Conservation (phyloP, 2,888 invertebrate species). For the Trichogramma dendrolimi region DNA sequence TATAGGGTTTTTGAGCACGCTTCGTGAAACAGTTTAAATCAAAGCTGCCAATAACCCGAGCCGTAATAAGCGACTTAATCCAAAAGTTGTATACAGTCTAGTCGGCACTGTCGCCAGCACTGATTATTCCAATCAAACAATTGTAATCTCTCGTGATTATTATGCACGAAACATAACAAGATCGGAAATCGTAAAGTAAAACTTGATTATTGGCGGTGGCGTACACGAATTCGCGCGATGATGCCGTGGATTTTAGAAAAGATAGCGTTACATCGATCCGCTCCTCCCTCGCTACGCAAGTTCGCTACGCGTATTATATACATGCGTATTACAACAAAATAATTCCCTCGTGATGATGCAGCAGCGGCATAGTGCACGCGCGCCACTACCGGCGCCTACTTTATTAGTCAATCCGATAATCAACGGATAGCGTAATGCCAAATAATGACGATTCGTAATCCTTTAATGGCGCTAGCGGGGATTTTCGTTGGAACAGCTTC, state of each 20-base stretch:
- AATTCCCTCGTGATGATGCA: not conserved
- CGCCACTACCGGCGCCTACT: conserved; percentile 1
- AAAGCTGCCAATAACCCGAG: too few species aligned
- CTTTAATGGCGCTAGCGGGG: conserved; percentile 15
- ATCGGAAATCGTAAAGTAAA: conserved; percentile 15
- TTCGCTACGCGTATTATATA: too few species aligned
- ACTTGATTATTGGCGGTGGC: conserved; percentile 17
- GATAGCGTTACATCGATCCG: not conserved
- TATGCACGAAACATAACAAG: too few species aligned
- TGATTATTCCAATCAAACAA: too few species aligned
- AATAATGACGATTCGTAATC: conserved; percentile 27
- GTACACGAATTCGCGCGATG: not conserved
- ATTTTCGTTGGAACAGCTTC: conserved; percentile 15
- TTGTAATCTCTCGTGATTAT: too few species aligned
- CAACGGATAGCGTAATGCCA: conserved; percentile 8
- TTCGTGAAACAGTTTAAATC: too few species aligned
- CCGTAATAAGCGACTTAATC: too few species aligned
- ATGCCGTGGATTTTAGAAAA: conserved; percentile 8
- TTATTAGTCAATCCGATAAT: conserved; percentile 27
- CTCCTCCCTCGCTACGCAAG: too few species aligned
- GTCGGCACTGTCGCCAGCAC: too few species aligned
- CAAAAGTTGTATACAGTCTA: too few species aligned
- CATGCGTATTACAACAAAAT: not conserved
- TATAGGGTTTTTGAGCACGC: too few species aligned
- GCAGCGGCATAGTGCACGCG: not conserved